Base-by-base conservation (phyloP, 2,113 vertebrate species). In the Laterallus jamaicensis region DNA sequence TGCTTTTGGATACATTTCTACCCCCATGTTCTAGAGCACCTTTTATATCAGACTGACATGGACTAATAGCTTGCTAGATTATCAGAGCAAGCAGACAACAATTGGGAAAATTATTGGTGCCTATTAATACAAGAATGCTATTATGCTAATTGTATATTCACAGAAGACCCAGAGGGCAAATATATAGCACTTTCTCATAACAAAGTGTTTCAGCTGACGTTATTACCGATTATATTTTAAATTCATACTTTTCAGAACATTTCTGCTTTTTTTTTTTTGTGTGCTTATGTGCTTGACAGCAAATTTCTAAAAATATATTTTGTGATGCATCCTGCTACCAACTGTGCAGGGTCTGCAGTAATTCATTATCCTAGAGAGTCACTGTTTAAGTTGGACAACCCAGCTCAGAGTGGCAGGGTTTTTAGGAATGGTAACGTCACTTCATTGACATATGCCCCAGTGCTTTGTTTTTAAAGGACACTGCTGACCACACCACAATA, bases 231-330 rank as follows among this genome's bases (percentile, higher is more conserved):
- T 71, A 64, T 50, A 44, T 88, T 88, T 91, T 93, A 6, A 84
- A 75, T 47, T 77, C 6, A 37, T 70, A 55, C 15, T 81, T 92
- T 88, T 81, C 40, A 50, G 54, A 81, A 67, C 32, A 37, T 11
- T 81, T 62, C 40, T 47, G n/a, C 10, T 59, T 82, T 90, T 47
- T 47, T 44, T 44, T 44, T 44, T 44, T 18, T 44, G 17, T 94
- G 79, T 50, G 69, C 22, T 74, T 52, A 5, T 9, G 17, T 67
- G 4, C 26, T 88, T 81, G 52, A 39, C 20, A 92, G 18, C 6
- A 90, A 63, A 88, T 88, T 55, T 93, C 55, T 88, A 69, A 86
- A 93, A 88, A 81, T 70, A 47, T 63, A 63, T 85, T 86, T 83
- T 17, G 18, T 49, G 58, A 55, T 74, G 52, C 44, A 81, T 70